phyloP scores from a whole-genome alignment of 2,797 vertebrate genomes.

The Cetoscarus ocellatus region DNA sequence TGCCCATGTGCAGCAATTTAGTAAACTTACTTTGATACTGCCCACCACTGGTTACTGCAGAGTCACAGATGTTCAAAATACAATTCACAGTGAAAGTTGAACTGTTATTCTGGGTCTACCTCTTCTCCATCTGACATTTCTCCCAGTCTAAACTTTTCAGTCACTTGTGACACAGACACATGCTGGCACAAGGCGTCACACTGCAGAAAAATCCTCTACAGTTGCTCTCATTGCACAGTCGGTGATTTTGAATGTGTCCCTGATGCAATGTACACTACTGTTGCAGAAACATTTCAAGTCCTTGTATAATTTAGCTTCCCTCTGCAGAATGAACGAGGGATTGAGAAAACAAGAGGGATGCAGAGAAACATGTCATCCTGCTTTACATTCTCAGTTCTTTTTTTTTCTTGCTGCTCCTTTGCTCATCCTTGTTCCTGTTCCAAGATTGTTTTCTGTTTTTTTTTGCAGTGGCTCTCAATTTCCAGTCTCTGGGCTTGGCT shows the following conservation, averaged over 20 bases:
- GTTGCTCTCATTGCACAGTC: conserved; percentile 26
- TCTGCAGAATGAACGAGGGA: conserved; percentile 32
- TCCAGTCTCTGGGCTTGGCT: conserved; percentile 85
- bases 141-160: conserved; percentile 15
- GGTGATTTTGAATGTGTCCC: conserved; percentile 36
- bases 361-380: conserved; percentile 30
- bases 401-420: neutral
- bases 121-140: conserved; percentile 2
- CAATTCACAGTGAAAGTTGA: no score
- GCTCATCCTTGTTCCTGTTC: conserved; percentile 23
- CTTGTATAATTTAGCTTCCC: conserved; percentile 44
- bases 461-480: conserved; percentile 91
- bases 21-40: no score
- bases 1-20: no score
- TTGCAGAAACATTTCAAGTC: conserved; percentile 56
- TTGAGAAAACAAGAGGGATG: conserved; percentile 21
- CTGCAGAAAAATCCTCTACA: conserved; percentile 12
- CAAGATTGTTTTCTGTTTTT: conserved; percentile 36
- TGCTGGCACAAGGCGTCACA: conserved; percentile 23
- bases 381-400: conserved; percentile 21
- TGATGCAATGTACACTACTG: conserved; percentile 55
- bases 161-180: conserved; percentile 1
- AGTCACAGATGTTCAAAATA: conserved; percentile 7
- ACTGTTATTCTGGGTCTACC: no score
- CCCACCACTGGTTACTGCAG: neutral